Evolutionary conservation across 2,113 vertebrate species (phyloP).

Genomic region (Eulemur macaco): DNA sequence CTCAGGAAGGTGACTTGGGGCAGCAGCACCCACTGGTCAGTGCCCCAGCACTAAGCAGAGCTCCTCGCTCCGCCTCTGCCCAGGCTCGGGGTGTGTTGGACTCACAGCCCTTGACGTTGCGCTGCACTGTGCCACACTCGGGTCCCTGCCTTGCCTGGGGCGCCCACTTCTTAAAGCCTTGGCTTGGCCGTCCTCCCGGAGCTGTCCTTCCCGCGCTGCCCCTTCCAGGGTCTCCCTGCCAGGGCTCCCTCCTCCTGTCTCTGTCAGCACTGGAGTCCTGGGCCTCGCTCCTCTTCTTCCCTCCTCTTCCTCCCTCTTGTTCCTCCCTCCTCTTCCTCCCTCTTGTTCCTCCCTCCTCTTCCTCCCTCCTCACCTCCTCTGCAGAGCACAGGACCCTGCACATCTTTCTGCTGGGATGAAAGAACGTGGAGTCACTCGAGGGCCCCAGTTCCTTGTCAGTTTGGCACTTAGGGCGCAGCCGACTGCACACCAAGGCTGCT

Average conservation of each 20-base stretch:
- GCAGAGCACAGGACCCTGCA: accelerated
- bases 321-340: background rate
- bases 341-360: too few relatives aligned
- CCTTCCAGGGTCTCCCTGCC: background rate
- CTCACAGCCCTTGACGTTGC: too few relatives aligned
- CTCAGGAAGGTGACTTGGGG: background rate
- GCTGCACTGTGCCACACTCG: too few relatives aligned
- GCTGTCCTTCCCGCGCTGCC: too few relatives aligned
- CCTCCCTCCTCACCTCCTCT: background rate
- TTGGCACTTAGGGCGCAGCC: background rate
- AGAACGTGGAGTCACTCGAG: background rate
- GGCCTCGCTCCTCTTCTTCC: too few relatives aligned
- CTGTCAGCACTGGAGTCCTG: background rate
- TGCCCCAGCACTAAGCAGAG: accelerated
- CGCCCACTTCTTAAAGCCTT: background rate
- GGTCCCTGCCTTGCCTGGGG: background rate
- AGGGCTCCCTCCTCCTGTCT: too few relatives aligned
- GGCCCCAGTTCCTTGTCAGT: background rate
- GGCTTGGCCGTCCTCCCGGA: accelerated
- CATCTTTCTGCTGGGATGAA: accelerated
- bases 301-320: background rate
- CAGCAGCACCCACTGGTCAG: accelerated
- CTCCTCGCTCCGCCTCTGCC: accelerated
- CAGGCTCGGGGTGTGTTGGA: background rate
- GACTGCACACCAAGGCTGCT: accelerated